These are phyloP conservation scores for Zophobas atratus DNA, from an alignment of 1,140 invertebrate species.

Conservation along the genomic window DNA sequence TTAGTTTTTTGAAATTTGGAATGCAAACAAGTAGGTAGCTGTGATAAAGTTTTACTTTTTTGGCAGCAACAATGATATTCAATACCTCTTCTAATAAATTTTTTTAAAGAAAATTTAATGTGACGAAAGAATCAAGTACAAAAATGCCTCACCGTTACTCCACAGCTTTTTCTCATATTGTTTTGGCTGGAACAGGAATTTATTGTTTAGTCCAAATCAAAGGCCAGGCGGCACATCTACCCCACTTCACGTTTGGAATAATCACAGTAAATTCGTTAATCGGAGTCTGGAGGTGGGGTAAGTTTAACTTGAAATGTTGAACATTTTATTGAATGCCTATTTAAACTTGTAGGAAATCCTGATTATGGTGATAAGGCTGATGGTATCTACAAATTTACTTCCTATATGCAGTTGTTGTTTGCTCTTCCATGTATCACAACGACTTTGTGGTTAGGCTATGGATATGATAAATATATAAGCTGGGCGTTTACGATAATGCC, in stretches of 20 bases:
- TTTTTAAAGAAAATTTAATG: slow-evolving; percentile 20
- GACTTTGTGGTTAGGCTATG: slow-evolving; percentile 8
- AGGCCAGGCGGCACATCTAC: neutral
- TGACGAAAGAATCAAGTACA: slow-evolving; percentile 17
- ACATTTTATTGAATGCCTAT: neutral
- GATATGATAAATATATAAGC: slow-evolving; percentile 18
- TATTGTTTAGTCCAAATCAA: slow-evolving; percentile 43
- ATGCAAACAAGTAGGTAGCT: slow-evolving; percentile 37
- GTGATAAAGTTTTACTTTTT: slow-evolving; percentile 42
- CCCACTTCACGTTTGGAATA: slow-evolving; percentile 11
- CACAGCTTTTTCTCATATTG: slow-evolving; percentile 49
- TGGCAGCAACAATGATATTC: slow-evolving; percentile 43
- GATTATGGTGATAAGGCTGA: slow-evolving; percentile 34
- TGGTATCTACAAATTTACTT: slow-evolving; percentile 3
- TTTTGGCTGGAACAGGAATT: slow-evolving; percentile 51
- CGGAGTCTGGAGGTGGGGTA: slow-evolving; percentile 36
- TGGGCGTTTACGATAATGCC: slow-evolving; percentile 12
- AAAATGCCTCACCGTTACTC: slow-evolving; percentile 43
- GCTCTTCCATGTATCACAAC: slow-evolving; percentile 30
- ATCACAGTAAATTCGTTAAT: slow-evolving; percentile 23
- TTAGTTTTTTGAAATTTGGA: slow-evolving; percentile 45
- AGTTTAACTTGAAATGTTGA: slow-evolving; percentile 5
- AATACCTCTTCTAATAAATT: slow-evolving; percentile 1
- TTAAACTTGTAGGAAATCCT: slow-evolving; percentile 32
- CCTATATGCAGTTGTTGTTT: slow-evolving; percentile 22